Conservation (phyloP, 2,797 vertebrate genomes). For the Epinephelus malabaricus region DNA sequence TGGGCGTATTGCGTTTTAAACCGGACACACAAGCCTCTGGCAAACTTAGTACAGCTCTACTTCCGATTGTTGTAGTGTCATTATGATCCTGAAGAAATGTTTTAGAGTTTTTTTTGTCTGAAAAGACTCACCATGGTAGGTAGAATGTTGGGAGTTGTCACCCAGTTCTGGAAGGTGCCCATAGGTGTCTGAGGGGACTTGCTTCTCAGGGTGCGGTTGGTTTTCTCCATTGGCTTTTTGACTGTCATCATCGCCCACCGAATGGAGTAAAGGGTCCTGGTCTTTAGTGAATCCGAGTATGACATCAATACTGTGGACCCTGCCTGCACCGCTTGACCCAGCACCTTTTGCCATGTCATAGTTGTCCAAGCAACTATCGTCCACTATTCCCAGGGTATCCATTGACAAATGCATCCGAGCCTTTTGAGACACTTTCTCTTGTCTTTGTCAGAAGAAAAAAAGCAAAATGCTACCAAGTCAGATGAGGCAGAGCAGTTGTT, state of each 20-base stretch:
- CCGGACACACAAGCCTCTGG: neutral
- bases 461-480: slow-evolving; percentile 27
- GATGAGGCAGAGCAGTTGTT: slow-evolving; percentile 22
- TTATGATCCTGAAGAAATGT: neutral
- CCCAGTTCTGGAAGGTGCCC: slow-evolving; percentile 78
- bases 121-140: slow-evolving; percentile 82
- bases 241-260: slow-evolving; percentile 61
- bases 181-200: slow-evolving; percentile 72
- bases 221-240: slow-evolving; percentile 74
- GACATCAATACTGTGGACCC: slow-evolving; percentile 88
- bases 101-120: neutral
- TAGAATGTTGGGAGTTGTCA: slow-evolving; percentile 76
- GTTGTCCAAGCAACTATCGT: slow-evolving; percentile 86
- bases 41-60: slow-evolving; percentile 7
- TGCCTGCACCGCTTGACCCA: slow-evolving; percentile 74
- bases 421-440: slow-evolving; percentile 52
- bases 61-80: neutral
- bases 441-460: slow-evolving; percentile 39
- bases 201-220: slow-evolving; percentile 76
- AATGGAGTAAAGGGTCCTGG: slow-evolving; percentile 84
- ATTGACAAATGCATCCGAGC: slow-evolving; percentile 89
- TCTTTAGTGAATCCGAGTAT: slow-evolving; percentile 90
- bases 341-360: slow-evolving; percentile 87
- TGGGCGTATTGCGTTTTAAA: neutral
- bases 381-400: slow-evolving; percentile 87